These are phyloP conservation scores for Homarus gammarus DNA, from an alignment of 2,888 invertebrate species.

Conservation along the genomic window DNA sequence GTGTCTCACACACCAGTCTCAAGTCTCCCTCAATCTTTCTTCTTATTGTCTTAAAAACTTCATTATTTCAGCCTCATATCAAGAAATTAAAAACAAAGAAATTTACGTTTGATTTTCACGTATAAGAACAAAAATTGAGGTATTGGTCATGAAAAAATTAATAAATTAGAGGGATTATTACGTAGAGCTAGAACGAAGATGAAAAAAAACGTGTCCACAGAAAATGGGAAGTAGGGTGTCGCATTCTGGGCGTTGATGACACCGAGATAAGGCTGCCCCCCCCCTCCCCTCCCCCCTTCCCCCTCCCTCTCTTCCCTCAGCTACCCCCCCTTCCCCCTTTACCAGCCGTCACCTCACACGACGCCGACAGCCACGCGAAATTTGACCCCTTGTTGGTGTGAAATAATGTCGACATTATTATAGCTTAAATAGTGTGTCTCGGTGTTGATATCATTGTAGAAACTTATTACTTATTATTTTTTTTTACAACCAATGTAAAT, in stretches of 20 bases:
- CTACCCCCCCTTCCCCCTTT: too few species aligned
- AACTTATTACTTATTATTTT: too few species aligned
- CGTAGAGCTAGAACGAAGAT: conserved; percentile 9
- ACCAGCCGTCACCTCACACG: conserved; percentile 18
- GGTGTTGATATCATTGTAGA: too few species aligned
- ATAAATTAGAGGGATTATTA: background rate
- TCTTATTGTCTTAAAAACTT: too few species aligned
- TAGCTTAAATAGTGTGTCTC: background rate
- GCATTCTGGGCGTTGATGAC: conserved; percentile 39
- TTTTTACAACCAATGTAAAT: too few species aligned
- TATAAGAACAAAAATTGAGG: too few species aligned
- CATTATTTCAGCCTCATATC: too few species aligned
- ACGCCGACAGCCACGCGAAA: conserved; percentile 19
- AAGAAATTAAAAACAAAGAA: too few species aligned
- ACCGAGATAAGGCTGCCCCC: conserved; percentile 27
- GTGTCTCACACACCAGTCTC: background rate
- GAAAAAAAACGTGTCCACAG: conserved; percentile 21
- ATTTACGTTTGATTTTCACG: too few species aligned
- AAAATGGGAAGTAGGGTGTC: conserved; percentile 43
- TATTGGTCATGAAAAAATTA: too few species aligned
- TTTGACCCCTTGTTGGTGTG: conserved; percentile 23
- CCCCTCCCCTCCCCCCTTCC: background rate
- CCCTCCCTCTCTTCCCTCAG: too few species aligned
- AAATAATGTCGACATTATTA: conserved; percentile 30
- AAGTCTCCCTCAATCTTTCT: background rate